A percentile compares a stretch with the other conserved stretches of the same genome.
These are phyloP conservation scores for Eurytoma adleriae DNA, from an alignment of 2,888 invertebrate genomes.

Conservation along the genomic window DNA sequence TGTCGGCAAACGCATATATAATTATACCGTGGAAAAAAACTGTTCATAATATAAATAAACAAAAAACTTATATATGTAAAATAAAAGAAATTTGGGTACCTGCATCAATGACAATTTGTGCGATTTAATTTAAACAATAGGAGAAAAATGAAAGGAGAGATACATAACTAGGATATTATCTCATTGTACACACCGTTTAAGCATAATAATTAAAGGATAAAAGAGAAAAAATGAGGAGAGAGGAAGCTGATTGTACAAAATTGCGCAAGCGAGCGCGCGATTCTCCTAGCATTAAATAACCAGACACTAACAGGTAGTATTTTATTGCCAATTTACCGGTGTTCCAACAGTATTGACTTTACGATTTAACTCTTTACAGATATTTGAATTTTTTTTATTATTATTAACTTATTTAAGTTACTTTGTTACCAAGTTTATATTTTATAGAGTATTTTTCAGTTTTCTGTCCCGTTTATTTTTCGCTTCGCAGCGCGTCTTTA, in stretches of 20 bases:
- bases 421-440: slow-evolving; percentile 47
- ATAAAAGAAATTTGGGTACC: slow-evolving; percentile 51
- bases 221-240: too few species aligned
- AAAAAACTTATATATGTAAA: slow-evolving; percentile 4
- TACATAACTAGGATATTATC: slow-evolving; percentile 16
- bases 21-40: slow-evolving; percentile 42
- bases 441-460: slow-evolving; percentile 26
- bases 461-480: slow-evolving; percentile 9
- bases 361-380: slow-evolving; percentile 41
- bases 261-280: slow-evolving; percentile 36
- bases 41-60: slow-evolving; percentile 46
- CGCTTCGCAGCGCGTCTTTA: slow-evolving; percentile 2
- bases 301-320: slow-evolving; percentile 47
- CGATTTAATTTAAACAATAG: slow-evolving; percentile 32
- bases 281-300: slow-evolving; percentile 41
- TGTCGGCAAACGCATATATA: slow-evolving; percentile 46
- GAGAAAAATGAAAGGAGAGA: background rate
- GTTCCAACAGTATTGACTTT: slow-evolving; percentile 56
- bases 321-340: slow-evolving; percentile 56
- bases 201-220: slow-evolving; percentile 26
- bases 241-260: slow-evolving; percentile 50
- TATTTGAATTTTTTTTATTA: slow-evolving; percentile 15
- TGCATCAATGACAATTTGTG: slow-evolving; percentile 52
- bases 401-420: slow-evolving; percentile 41
- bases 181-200: slow-evolving; percentile 18